phyloP scores from a whole-genome alignment of 1,140 invertebrate species.

The Amphibalanus amphitrite region DNA sequence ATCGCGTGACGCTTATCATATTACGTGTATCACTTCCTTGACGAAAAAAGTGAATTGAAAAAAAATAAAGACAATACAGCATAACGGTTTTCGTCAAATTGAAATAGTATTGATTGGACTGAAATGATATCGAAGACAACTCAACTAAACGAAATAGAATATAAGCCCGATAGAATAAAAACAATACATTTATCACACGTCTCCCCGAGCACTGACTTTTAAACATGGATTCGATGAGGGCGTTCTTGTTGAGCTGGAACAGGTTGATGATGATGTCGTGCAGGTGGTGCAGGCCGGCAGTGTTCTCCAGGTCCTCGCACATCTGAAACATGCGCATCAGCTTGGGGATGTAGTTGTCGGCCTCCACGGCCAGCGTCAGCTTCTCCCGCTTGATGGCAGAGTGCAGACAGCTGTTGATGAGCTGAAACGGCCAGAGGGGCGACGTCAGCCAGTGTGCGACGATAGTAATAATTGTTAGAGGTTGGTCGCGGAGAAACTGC shows the following conservation, averaged over 20 bases:
- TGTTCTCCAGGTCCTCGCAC: constrained; percentile 92
- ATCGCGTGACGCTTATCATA: too few relatives aligned
- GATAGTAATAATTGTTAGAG: too few relatives aligned
- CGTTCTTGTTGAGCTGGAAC: constrained; percentile 95
- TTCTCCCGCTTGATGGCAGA: constrained; percentile 84
- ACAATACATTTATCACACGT: too few relatives aligned
- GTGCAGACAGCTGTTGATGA: constrained; percentile 25
- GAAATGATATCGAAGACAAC: too few relatives aligned
- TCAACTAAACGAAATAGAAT: too few relatives aligned
- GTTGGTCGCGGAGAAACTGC: too few relatives aligned
- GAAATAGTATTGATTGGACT: too few relatives aligned
- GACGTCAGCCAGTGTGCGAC: background rate
- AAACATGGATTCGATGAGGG: constrained; percentile 95
- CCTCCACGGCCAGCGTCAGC: constrained; percentile 81
- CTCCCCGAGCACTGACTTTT: background rate
- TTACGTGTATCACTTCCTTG: too few relatives aligned
- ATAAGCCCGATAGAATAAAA: too few relatives aligned
- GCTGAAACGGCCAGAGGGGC: constrained; percentile 14
- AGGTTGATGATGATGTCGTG: constrained; percentile 99
- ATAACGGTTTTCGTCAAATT: too few relatives aligned
- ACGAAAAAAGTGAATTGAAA: too few relatives aligned
- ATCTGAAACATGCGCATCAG: constrained; percentile 87
- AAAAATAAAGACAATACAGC: too few relatives aligned
- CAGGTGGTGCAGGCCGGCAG: constrained; percentile 82
- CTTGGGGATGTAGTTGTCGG: constrained; percentile 89